Evolutionary conservation across 2,113 vertebrate species (phyloP), one percentile per base, ranked within the genome.

Genomic region (Hemicordylus capensis): DNA sequence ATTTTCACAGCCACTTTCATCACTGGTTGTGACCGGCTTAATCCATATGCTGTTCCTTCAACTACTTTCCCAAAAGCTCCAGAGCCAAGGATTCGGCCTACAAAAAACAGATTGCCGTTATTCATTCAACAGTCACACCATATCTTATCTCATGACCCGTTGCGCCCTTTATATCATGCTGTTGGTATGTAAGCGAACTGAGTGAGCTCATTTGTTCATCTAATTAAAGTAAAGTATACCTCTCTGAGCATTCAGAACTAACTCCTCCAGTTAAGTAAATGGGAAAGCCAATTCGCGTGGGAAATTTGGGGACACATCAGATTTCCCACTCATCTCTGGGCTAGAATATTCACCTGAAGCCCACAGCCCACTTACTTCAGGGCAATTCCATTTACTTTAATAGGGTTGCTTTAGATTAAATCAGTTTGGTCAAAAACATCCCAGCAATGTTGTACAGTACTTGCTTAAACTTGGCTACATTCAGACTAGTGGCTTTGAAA

Each of bases 1-100:
- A 99, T 99, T 96, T 99, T 99, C 76, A 99, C 99, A 2, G 99
- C 99, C 69, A 99, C 98, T 93, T 99, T 99, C 99, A 99, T 99
- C 86, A 99, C 98, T 0, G 98, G 98, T 78, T 99, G 98, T 46
- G 99, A 99, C 66, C 97, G 97, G 88, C 98, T 99, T 76, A 99
- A 93, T 90, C 98, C 99, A 20, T 99, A 99, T 0, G 98, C 98
- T 2, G 98, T 99, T 77, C 98, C 99, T 92, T 99, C 99, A 3
- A 99, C 98, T 85, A 99, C 99, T 95, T 99, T 99, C 87, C 99
- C 99, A 92, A 99, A 99, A 0, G 99, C 99, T 72, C 99, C 99
- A 0, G 99, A 99, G 76, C 99, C 99, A 90, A 99, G 96, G 67
- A 99, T 97, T 75, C 98, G 98, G 92, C 99, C 99, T 99, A 93